phyloP scores from a whole-genome alignment of 1,140 invertebrate species.

The Lysiphlebus fabarum region DNA sequence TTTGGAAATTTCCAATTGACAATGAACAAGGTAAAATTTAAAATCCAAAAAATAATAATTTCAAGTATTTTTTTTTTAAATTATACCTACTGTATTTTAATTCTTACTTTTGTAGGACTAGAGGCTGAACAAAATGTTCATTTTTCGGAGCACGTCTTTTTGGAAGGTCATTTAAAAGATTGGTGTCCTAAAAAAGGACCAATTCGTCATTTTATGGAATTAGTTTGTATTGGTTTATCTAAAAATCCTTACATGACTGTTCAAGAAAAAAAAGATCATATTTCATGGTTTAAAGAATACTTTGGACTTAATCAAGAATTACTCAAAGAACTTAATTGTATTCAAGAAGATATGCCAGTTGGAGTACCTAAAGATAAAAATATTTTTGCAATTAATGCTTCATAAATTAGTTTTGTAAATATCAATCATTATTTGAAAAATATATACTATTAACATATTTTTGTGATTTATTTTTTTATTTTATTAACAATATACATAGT shows the following conservation, averaged over 20 bases:
- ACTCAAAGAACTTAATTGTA: constrained; percentile 63
- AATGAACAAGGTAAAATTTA: constrained; percentile 84
- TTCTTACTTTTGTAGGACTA: constrained; percentile 60
- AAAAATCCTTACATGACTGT: constrained; percentile 91
- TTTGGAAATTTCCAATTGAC: constrained; percentile 96
- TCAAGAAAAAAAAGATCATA: constrained; percentile 83
- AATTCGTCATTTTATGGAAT: constrained; percentile 94
- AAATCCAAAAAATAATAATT: not conserved
- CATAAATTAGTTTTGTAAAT: too few species aligned
- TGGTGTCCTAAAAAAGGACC: constrained; percentile 90
- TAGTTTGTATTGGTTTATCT: constrained; percentile 89
- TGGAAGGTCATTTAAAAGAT: constrained; percentile 77
- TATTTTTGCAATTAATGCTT: too few species aligned
- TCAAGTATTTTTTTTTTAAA: not conserved
- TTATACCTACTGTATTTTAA: not conserved
- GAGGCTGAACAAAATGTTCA: constrained; percentile 75
- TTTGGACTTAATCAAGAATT: constrained; percentile 79
- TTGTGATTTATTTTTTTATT: too few species aligned
- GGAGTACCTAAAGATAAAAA: not conserved
- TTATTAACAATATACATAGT: too few species aligned
- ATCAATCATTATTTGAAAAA: too few species aligned
- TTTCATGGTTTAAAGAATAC: constrained; percentile 90
- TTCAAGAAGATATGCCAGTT: constrained; percentile 31
- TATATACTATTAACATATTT: too few species aligned
- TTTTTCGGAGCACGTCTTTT: constrained; percentile 91